phyloP scores from a whole-genome alignment of 2,888 invertebrate genomes.

The Lepeophtheirus nordmannii region DNA sequence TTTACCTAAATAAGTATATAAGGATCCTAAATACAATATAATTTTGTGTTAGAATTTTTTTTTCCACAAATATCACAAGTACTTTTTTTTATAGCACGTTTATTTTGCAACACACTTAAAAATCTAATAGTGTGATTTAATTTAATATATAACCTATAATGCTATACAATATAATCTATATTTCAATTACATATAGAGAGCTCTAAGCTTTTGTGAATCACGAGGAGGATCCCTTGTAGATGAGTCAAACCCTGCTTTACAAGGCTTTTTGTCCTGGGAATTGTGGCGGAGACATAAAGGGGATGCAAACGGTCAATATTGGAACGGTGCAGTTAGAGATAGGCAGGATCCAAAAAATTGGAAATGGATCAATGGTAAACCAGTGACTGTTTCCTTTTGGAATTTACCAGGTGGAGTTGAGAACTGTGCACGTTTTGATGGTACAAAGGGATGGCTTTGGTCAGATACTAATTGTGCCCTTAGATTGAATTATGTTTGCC shows the following conservation, averaged over 20 bases:
- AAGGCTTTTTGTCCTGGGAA: slow-evolving; percentile 89
- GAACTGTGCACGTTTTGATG: slow-evolving; percentile 75
- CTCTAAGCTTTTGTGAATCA: slow-evolving; percentile 54
- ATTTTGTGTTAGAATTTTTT: no score
- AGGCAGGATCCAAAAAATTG: slow-evolving; percentile 57
- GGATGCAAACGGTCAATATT: slow-evolving; percentile 78
- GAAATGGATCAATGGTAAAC: slow-evolving; percentile 78
- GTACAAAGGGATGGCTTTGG: slow-evolving; percentile 87
- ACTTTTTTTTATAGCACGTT: no score
- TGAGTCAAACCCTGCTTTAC: slow-evolving; percentile 79
- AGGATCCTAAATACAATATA: no score
- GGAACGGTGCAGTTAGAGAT: slow-evolving; percentile 84
- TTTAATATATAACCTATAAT: no score
- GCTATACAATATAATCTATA: no score
- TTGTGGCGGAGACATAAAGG: slow-evolving; percentile 75
- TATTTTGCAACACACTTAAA: no score
- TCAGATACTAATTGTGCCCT: slow-evolving; percentile 74
- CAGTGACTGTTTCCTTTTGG: slow-evolving; percentile 81
- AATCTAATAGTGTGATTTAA: no score
- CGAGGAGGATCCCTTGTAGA: slow-evolving; percentile 72
- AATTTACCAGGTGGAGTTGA: slow-evolving; percentile 66
- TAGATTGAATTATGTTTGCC: slow-evolving; percentile 74
- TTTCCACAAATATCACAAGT: no score
- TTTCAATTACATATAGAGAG: background rate
- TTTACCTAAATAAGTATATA: no score